phyloP scores from a whole-genome alignment of 1,140 invertebrate genomes.

The Holotrichia oblita region DNA sequence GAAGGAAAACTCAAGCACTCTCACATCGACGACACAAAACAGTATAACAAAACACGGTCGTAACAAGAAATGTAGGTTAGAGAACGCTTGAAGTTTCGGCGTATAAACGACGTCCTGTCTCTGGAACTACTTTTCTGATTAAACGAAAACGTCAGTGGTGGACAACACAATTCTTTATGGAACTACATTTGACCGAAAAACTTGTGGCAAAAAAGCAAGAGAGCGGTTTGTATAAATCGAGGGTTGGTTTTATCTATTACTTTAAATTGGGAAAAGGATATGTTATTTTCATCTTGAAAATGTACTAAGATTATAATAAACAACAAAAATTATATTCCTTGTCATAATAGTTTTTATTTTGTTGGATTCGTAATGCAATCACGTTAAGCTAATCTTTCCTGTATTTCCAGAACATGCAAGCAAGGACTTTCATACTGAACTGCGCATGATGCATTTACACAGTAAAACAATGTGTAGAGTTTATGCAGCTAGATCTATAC shows the following conservation, averaged over 20 bases:
- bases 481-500: too few relatives aligned
- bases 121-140: slow-evolving; percentile 45
- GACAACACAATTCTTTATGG: slow-evolving; percentile 30
- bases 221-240: slow-evolving; percentile 14
- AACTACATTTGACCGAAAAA: slow-evolving; percentile 26
- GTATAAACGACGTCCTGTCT: slow-evolving; percentile 44
- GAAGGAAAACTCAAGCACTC: slow-evolving; percentile 5
- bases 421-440: too few relatives aligned
- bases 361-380: too few relatives aligned
- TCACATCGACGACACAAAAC: background rate
- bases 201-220: background rate
- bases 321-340: too few relatives aligned
- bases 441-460: too few relatives aligned
- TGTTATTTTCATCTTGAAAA: background rate
- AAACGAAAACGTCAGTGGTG: slow-evolving; percentile 41
- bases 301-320: too few relatives aligned
- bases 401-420: too few relatives aligned
- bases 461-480: too few relatives aligned
- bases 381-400: too few relatives aligned
- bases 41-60: slow-evolving; percentile 45
- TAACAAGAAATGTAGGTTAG: slow-evolving; percentile 48
- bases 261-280: background rate
- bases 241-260: background rate
- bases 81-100: slow-evolving; percentile 39
- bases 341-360: too few relatives aligned